phyloP scores from a whole-genome alignment of 2,113 vertebrate species.

The Hyperopisus bebe region DNA sequence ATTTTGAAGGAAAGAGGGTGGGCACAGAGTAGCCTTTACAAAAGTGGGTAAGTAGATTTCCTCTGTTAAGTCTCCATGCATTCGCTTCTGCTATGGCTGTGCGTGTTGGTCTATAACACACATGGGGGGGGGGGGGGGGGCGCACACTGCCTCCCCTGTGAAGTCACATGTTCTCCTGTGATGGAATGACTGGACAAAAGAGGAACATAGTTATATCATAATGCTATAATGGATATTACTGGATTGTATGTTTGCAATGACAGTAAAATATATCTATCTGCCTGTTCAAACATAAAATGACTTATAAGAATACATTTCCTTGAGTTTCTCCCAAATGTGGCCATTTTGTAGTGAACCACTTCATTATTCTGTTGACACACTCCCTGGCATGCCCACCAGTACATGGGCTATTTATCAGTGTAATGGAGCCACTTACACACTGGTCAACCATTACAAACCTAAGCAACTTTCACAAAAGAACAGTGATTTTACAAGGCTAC shows the following conservation, averaged over 20 bases:
- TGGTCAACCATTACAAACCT: neutral
- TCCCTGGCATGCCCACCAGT: neutral
- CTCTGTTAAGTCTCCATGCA: neutral
- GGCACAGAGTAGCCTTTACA: neutral
- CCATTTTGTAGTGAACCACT: neutral
- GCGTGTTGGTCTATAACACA: neutral
- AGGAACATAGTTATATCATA: neutral
- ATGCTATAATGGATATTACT: neutral
- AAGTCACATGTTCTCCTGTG: constrained; percentile 9
- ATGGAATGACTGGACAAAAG: constrained; percentile 14
- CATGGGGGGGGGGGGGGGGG: neutral
- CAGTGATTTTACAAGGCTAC: neutral
- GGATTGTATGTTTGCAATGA: neutral
- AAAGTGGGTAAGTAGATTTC: neutral
- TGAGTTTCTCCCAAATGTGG: neutral
- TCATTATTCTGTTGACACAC: neutral
- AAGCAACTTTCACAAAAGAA: neutral
- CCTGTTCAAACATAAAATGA: neutral
- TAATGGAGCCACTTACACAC: neutral
- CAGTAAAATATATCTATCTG: neutral
- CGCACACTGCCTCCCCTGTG: neutral
- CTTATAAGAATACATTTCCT: neutral
- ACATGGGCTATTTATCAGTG: neutral
- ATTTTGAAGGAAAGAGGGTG: neutral
- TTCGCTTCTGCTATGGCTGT: neutral